A percentile compares a stretch with the other conserved stretches of the same genome.
These are phyloP conservation scores for Chrysemys picta DNA, from an alignment of 2,113 vertebrate species.

Conservation along the genomic window DNA sequence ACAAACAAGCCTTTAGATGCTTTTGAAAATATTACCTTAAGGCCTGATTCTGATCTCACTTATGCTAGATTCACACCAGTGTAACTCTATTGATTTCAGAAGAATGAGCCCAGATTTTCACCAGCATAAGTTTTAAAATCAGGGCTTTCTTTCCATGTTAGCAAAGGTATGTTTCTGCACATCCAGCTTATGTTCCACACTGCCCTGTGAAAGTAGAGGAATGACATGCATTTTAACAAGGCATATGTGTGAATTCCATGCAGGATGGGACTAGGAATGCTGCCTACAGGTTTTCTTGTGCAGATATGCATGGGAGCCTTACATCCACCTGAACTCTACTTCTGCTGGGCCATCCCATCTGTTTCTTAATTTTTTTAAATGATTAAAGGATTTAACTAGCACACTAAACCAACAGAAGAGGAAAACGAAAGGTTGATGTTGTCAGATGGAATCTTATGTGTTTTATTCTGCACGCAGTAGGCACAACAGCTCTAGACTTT, in stretches of 20 bases:
- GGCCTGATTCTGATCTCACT: neutral
- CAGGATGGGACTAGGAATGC: neutral
- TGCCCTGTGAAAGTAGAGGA: neutral
- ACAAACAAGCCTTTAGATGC: neutral
- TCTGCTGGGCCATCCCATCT: neutral
- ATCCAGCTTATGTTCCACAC: neutral
- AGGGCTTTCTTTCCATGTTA: neutral
- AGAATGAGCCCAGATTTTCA: neutral
- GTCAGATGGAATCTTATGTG: slow-evolving; percentile 46
- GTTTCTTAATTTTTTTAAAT: neutral
- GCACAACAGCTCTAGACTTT: slow-evolving; percentile 31
- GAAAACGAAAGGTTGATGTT: slow-evolving; percentile 28
- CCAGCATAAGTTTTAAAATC: neutral
- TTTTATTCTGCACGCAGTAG: slow-evolving; percentile 32
- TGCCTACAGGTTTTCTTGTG: neutral
- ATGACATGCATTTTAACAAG: neutral
- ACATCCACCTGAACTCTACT: slow-evolving; percentile 7
- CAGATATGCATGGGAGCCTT: neutral
- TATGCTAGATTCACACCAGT: neutral
- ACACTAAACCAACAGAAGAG: slow-evolving; percentile 23
- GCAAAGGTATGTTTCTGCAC: rapidly evolving
- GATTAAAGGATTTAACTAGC: slow-evolving; percentile 17
- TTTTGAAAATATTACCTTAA: neutral
- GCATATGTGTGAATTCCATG: neutral
- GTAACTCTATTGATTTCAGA: neutral